These are phyloP conservation scores for Empis livida DNA, from an alignment of 2,888 invertebrate species.

Conservation along the genomic window DNA sequence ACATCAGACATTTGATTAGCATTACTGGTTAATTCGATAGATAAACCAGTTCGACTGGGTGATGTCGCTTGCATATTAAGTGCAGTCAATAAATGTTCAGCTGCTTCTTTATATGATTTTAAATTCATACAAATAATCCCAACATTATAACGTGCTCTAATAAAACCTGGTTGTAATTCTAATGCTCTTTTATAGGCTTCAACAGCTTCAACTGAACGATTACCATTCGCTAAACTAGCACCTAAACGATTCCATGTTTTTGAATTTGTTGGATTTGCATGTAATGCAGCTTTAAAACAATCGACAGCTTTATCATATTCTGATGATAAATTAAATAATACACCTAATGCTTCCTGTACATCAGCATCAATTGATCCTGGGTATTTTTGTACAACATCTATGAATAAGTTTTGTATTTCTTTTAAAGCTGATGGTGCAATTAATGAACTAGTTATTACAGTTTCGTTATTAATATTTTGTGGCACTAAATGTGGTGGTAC, in stretches of 20 bases:
- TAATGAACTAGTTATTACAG: constrained; percentile 36
- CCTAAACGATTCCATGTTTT: constrained; percentile 95
- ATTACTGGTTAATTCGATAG: constrained; percentile 19
- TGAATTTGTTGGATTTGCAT: constrained; percentile 63
- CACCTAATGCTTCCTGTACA: constrained; percentile 87
- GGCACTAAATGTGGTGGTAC: constrained; percentile 41
- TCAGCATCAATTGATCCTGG: constrained; percentile 70
- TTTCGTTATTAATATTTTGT: constrained; percentile 8
- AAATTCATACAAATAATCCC: constrained; percentile 97
- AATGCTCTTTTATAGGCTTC: constrained; percentile 89
- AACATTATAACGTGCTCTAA: constrained; percentile 92
- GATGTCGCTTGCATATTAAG: constrained; percentile 74
- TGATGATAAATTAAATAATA: constrained; percentile 85
- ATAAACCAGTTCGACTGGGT: constrained; percentile 42
- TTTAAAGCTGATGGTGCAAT: constrained; percentile 36
- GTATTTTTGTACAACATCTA: constrained; percentile 66
- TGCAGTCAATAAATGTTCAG: constrained; percentile 87
- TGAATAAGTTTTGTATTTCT: constrained; percentile 60
- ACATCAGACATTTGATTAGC: constrained; percentile 68
- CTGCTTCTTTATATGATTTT: constrained; percentile 86
- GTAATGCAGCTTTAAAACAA: constrained; percentile 84
- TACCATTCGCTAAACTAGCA: constrained; percentile 93
- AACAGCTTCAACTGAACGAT: constrained; percentile 88
- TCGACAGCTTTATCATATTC: constrained; percentile 95
- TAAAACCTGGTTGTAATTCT: constrained; percentile 86